phyloP scores from a whole-genome alignment of 2,113 vertebrate genomes.

The Datnioides undecimradiatus region DNA sequence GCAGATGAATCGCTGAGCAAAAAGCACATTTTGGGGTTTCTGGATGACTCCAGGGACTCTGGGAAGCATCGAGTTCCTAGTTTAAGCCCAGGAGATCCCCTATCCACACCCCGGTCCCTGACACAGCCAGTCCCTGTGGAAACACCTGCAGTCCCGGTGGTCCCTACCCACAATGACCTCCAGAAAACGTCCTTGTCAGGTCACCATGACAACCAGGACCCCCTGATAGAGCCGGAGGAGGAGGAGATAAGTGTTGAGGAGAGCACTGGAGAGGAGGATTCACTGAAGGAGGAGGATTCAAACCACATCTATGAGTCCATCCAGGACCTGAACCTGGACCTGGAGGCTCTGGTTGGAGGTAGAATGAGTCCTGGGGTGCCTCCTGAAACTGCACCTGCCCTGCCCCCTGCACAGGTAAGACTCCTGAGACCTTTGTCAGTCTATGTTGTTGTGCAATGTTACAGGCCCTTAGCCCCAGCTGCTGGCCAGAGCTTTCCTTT shows the following conservation, averaged over 20 bases:
- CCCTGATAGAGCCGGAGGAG: slow-evolving; percentile 24
- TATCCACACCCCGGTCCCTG: slow-evolving; percentile 23
- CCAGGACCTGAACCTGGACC: slow-evolving; percentile 79
- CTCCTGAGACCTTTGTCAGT: not conserved
- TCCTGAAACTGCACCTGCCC: not conserved
- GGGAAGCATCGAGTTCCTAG: slow-evolving; percentile 67
- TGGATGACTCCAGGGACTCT: slow-evolving; percentile 32
- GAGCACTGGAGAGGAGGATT: not conserved
- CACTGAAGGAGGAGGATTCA: slow-evolving; percentile 53
- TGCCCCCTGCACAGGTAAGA: slow-evolving; percentile 52
- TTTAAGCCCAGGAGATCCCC: slow-evolving; percentile 75
- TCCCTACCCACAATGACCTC: not conserved
- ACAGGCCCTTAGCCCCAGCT: too few species aligned
- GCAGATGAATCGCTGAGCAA: slow-evolving; percentile 15
- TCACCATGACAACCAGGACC: slow-evolving; percentile 28
- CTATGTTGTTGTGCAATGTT: not conserved
- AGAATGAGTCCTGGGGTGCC: slow-evolving; percentile 16
- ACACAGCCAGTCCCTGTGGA: slow-evolving; percentile 74
- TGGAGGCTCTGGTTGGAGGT: slow-evolving; percentile 55
- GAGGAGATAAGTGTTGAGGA: slow-evolving; percentile 50
- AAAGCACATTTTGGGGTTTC: slow-evolving; percentile 19
- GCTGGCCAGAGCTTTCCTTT: too few species aligned
- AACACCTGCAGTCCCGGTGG: slow-evolving; percentile 60
- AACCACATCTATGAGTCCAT: slow-evolving; percentile 86
- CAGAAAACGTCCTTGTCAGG: not conserved